These are phyloP conservation scores for Oscheius sp. DNA, from an alignment of 1,140 invertebrate genomes.

Conservation along the genomic window DNA sequence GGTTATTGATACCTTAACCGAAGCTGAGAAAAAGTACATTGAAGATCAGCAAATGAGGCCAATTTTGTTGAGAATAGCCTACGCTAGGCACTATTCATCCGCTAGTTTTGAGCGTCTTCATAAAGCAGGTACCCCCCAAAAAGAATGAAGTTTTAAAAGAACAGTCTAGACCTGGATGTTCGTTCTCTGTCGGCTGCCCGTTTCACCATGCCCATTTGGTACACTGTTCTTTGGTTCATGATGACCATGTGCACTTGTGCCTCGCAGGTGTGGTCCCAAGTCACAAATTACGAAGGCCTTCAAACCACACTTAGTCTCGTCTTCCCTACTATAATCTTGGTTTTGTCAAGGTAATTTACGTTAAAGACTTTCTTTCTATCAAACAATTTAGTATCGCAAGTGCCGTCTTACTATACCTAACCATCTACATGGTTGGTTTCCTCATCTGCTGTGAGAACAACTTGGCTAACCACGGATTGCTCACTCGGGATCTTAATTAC, in stretches of 20 bases:
- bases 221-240: conserved; percentile 45
- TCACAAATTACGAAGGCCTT: conserved; percentile 44
- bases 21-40: conserved; percentile 22
- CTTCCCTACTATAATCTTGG: conserved; percentile 35
- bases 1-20: conserved; percentile 45
- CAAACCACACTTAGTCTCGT: conserved; percentile 26
- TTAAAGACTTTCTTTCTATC: not conserved
- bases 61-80: conserved; percentile 32
- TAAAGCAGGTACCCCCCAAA: conserved; percentile 45
- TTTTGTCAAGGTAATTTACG: conserved; percentile 43
- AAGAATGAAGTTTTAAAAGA: not conserved
- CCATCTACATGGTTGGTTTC: conserved; percentile 45
- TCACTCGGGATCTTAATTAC: conserved; percentile 29
- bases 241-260: conserved; percentile 50
- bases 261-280: conserved; percentile 51
- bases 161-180: conserved; percentile 44
- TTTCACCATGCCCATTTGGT: conserved; percentile 49
- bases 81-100: conserved; percentile 45
- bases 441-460: conserved; percentile 50
- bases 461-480: conserved; percentile 16
- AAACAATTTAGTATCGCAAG: conserved; percentile 41
- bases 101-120: conserved; percentile 44
- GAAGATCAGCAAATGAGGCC: conserved; percentile 9
- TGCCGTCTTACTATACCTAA: conserved; percentile 44
- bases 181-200: conserved; percentile 37